A percentile compares a stretch with the other conserved stretches of the same genome.
These are phyloP conservation scores for Halichoerus grypus DNA, from an alignment of 2,113 vertebrate genomes.

Conservation along the genomic window DNA sequence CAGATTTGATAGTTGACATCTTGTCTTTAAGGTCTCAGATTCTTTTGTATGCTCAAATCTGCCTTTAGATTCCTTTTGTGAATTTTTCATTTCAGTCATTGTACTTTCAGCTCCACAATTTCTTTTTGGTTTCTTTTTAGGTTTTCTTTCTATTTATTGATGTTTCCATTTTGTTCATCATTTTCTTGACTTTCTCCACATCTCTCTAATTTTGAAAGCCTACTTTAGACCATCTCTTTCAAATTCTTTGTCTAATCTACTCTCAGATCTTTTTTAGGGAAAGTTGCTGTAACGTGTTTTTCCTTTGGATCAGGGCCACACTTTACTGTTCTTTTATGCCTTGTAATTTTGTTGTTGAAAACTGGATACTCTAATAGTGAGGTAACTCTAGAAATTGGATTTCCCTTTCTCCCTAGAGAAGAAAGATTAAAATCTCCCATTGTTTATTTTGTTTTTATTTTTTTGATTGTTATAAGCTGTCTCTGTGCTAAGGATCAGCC, in stretches of 20 bases:
- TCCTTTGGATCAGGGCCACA: neutral
- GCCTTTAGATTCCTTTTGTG: neutral
- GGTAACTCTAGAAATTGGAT: neutral
- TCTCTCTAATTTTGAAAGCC: neutral
- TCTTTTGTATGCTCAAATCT: neutral
- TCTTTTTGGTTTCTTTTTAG: neutral
- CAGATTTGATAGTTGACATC: neutral
- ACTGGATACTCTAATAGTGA: neutral
- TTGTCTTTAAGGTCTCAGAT: neutral
- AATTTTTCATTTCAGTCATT: neutral
- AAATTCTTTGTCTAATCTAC: neutral
- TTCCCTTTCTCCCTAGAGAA: neutral
- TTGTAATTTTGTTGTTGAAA: conserved; percentile 5
- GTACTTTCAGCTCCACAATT: neutral
- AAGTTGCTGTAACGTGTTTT: neutral
- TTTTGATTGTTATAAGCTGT: neutral
- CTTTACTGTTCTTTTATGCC: neutral
- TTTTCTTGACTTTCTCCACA: neutral
- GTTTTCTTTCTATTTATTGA: neutral
- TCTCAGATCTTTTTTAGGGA: neutral
- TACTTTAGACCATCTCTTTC: neutral
- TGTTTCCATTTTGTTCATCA: neutral
- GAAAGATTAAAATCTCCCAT: neutral
- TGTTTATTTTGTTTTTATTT: neutral
- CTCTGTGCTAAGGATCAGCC: neutral